Percentiles rank a stretch among this genome's conserved stretches.
Conservation (phyloP, 1,140 invertebrate species). For the fruit fly (Drosophila melanogaster) region Release_6_plus_ISO1_MT NT_033779.5:14353001-14353500, state of each 20-base stretch:
- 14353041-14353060: constrained; percentile 64
- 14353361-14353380: constrained; percentile 98
- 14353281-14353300: constrained; percentile 87
- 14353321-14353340: constrained; percentile 95
- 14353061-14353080: constrained; percentile 83
- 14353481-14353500: constrained; percentile 93
- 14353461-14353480: constrained; percentile 93
- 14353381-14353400: constrained; percentile 94
- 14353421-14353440: constrained; percentile 88
- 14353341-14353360: constrained; percentile 94
- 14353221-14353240: constrained; percentile 74
- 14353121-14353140: constrained; percentile 94
- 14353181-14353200: constrained; percentile 82
- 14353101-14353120: constrained; percentile 90
- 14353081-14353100: constrained; percentile 90
- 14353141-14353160: constrained; percentile 74
- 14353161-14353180: constrained; percentile 56
- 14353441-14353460: constrained; percentile 84
- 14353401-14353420: constrained; percentile 89
- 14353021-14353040: constrained; percentile 4
- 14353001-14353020: constrained; percentile 21
- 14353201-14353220: constrained; percentile 84
- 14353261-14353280: constrained; percentile 76
- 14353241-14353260: constrained; percentile 82
- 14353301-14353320: constrained; percentile 93